phyloP scores from a whole-genome alignment of 2,888 invertebrate genomes.

The Dioctria rufipes region DNA sequence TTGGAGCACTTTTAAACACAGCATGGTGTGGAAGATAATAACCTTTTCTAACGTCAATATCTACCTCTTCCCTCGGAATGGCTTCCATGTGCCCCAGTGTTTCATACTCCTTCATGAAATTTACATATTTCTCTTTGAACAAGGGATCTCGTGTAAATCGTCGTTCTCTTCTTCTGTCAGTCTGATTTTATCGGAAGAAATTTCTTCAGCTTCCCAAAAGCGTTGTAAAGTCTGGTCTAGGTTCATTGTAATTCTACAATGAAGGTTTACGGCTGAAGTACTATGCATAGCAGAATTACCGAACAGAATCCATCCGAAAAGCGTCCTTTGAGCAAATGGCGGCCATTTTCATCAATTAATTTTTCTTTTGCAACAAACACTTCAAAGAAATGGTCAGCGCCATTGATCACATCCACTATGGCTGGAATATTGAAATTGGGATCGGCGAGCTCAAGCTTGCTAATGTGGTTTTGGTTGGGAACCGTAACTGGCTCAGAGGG shows the following conservation, averaged over 20 bases:
- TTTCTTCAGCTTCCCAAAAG: not conserved
- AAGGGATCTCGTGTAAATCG: conserved; percentile 46
- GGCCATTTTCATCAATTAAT: not conserved
- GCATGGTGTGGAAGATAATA: conserved; percentile 34
- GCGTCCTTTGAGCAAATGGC: not conserved
- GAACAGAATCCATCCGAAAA: not conserved
- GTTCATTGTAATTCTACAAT: not conserved
- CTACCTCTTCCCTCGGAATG: not conserved
- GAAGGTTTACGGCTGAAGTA: not conserved
- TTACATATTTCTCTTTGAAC: conserved; percentile 44
- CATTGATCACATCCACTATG: not conserved
- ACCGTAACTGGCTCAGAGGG: not conserved
- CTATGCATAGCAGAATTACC: not conserved
- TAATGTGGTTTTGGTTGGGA: not conserved
- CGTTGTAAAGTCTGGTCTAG: not conserved
- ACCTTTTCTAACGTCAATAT: not conserved
- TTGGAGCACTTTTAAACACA: conserved; percentile 42
- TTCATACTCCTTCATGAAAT: conserved; percentile 60
- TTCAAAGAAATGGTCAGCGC: not conserved
- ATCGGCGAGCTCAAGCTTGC: conserved; percentile 1
- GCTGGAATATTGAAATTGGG: not conserved
- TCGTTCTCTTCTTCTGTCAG: not conserved
- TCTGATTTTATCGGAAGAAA: not conserved
- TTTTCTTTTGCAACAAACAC: not conserved
- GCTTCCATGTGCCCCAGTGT: conserved; percentile 60